Evolutionary conservation across 2,888 invertebrate genomes (phyloP), one percentile per base, ranked within the genome.

Genomic region (Catonia carolina): DNA sequence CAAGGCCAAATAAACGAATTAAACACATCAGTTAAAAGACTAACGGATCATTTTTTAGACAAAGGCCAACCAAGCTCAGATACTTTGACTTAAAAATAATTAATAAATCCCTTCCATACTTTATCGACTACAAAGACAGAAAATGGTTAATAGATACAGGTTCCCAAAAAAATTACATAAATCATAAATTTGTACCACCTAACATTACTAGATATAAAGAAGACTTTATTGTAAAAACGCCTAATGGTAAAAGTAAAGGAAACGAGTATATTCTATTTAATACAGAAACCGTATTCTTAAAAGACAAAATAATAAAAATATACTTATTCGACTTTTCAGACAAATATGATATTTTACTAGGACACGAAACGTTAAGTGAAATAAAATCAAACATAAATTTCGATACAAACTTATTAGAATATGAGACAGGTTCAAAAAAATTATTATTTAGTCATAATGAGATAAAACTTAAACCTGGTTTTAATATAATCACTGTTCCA

Each of bases 71-170:
- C n/a, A n/a, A 17, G 17, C 8, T 8, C 3, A 17, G 17, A 15
- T 14, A 41, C 12, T 53, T 53, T 27, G 23, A 53, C 10, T 8
- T 53, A 14, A 41, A 39, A 12, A 12, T 41, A 17, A 41, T 41
- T n/a, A 41, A 41, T 23, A 41, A 18, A n/a, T 20, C 27, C 14
- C 42, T 53, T 6, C 42, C 53, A 1, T 53, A 53, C 41, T 27
- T 53, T 10, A 14, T 41, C n/a, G 53, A 53, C 27, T 20, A n/a
- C 8, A 39, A 53, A 53, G 41, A 10, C 22, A n/a, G 53, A 15
- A 53, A 53, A 41, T 41, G 53, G 53, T 18, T 53, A 20, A 14
- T 53, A 22, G 53, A 53, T 42, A 53, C 53, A 4, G 53, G 53
- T 10, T 39, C 53, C 3, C 22, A 41, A 41, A 39, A 53, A 17